Percentiles rank a stretch among this genome's conserved stretches.
phyloP scores from a whole-genome alignment of 2,797 vertebrate species.

The Etheostoma perlongum region DNA sequence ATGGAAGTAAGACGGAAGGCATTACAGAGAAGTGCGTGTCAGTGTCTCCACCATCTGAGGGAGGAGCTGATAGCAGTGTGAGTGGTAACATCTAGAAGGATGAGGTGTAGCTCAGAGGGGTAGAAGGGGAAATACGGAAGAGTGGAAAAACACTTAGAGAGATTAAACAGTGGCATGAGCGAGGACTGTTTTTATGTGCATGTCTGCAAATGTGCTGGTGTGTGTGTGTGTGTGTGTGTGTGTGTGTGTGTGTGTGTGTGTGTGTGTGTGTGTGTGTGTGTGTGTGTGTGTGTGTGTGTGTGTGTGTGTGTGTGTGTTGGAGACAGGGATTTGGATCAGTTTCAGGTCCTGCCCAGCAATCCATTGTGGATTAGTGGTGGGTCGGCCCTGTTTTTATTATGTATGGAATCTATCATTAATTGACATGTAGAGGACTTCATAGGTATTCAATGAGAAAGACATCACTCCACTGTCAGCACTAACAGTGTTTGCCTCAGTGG shows the following conservation, averaged over 20 bases:
- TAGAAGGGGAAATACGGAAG: slow-evolving; percentile 19
- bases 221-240: background rate
- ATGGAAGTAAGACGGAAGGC: slow-evolving; percentile 36
- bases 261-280: too few species aligned
- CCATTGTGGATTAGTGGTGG: slow-evolving; percentile 72
- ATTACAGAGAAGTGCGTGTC: slow-evolving; percentile 39
- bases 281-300: background rate
- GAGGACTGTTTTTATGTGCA: slow-evolving; percentile 65
- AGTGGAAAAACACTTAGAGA: slow-evolving; percentile 76
- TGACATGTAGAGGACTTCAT: slow-evolving; percentile 75
- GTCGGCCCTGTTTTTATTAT: slow-evolving; percentile 71
- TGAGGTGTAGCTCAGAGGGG: slow-evolving; percentile 30
- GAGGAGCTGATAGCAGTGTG: slow-evolving; percentile 58
- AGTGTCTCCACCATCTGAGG: slow-evolving; percentile 47
- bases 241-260: too few species aligned
- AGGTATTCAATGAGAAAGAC: slow-evolving; percentile 77
- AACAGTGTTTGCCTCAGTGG: slow-evolving; percentile 64
- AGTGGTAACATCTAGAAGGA: slow-evolving; percentile 48
- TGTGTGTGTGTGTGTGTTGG: background rate
- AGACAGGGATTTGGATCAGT: slow-evolving; percentile 59
- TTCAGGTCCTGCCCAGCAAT: slow-evolving; percentile 63
- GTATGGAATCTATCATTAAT: slow-evolving; percentile 76
- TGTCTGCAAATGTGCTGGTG: slow-evolving; percentile 57
- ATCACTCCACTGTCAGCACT: slow-evolving; percentile 70
- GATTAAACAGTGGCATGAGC: slow-evolving; percentile 75